Evolutionary conservation across 2,113 vertebrate genomes (phyloP).

Genomic region (Taxidea taxus): DNA sequence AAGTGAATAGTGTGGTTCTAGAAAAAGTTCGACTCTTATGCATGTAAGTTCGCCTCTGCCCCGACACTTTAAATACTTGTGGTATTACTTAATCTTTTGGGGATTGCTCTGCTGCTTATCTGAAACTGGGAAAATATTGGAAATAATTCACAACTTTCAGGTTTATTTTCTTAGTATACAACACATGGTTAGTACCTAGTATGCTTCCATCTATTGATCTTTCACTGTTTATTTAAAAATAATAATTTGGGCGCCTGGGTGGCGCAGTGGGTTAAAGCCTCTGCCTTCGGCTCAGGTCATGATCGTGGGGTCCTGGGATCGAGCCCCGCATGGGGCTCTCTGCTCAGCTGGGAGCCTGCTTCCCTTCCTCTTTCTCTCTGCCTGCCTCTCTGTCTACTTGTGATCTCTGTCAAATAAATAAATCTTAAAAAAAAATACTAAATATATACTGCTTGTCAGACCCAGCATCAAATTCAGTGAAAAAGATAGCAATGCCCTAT

Average conservation of each 20-base stretch:
- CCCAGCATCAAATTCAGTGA: background rate
- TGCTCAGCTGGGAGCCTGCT: too few species aligned
- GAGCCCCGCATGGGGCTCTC: too few species aligned
- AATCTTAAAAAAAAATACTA: background rate
- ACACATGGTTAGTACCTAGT: background rate
- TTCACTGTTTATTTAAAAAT: background rate
- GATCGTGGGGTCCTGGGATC: too few species aligned
- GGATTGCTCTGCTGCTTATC: background rate
- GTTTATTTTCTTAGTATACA: conserved; percentile 20
- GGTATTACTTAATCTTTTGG: background rate
- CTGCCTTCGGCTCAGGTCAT: too few species aligned
- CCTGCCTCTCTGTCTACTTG: too few species aligned
- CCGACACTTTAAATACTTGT: background rate
- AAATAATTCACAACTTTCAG: background rate
- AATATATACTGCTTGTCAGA: background rate
- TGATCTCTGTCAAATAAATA: too few species aligned
- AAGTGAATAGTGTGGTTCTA: background rate
- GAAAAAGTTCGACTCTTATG: background rate
- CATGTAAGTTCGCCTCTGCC: background rate
- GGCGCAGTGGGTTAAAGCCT: too few species aligned
- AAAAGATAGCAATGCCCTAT: background rate
- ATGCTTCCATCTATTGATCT: background rate
- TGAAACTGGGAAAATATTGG: background rate
- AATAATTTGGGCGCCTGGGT: background rate
- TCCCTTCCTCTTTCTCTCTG: too few species aligned